A percentile compares a stretch with the other conserved stretches of the same genome.
phyloP scores from a whole-genome alignment of 2,113 vertebrate genomes.

The Cyprinodon tularosa region DNA sequence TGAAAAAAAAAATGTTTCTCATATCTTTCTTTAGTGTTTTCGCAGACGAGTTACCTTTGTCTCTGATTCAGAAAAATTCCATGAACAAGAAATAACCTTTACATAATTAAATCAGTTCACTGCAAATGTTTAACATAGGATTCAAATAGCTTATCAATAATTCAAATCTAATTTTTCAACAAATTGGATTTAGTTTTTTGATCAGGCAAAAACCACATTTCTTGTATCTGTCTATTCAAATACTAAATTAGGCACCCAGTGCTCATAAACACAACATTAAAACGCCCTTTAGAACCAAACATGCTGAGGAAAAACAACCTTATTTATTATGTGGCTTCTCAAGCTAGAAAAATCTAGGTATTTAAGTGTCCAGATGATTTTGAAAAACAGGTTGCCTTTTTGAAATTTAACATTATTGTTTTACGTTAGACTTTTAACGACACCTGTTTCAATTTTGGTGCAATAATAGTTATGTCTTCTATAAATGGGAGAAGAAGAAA shows the following conservation, averaged over 20 bases:
- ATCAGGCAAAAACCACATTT: neutral
- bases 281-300: neutral
- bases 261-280: neutral
- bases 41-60: neutral
- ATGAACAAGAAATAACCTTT: neutral
- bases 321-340: neutral
- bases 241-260: neutral
- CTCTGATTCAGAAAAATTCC: neutral
- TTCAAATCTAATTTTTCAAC: neutral
- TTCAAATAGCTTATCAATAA: neutral
- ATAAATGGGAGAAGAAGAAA: neutral
- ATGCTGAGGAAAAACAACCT: neutral
- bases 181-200: constrained; percentile 1
- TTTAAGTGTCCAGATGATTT: neutral
- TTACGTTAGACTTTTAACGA: neutral
- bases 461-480: neutral
- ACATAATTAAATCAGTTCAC: constrained; percentile 1
- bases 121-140: neutral
- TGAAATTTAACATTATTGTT: neutral
- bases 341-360: neutral
- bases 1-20: neutral
- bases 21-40: neutral
- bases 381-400: neutral
- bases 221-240: neutral
- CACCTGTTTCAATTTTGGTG: neutral